Conservation (phyloP, 2,888 invertebrate genomes). For the Nematopogon swammerdamellus region DNA sequence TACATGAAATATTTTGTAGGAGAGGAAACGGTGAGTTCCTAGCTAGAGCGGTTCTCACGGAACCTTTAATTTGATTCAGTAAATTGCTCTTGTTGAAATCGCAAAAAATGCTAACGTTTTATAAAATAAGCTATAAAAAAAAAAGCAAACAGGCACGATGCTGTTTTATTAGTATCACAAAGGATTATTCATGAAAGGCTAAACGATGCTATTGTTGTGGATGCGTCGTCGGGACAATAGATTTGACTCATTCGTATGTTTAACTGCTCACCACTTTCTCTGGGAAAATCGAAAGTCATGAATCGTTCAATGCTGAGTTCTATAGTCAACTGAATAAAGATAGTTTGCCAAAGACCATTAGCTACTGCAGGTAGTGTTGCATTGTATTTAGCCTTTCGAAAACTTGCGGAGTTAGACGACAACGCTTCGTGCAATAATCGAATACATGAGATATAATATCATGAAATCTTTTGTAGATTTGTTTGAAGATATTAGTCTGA, state of each 20-base stretch:
- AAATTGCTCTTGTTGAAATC: constrained; percentile 23
- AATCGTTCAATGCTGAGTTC: not conserved
- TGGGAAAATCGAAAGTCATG: constrained; percentile 37
- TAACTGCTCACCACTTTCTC: constrained; percentile 43
- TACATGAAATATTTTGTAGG: constrained; percentile 37
- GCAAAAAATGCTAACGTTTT: constrained; percentile 11
- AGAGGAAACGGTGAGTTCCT: constrained; percentile 17
- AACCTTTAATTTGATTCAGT: constrained; percentile 27
- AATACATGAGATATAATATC: too few species aligned
- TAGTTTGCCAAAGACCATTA: too few species aligned
- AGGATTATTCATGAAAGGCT: constrained; percentile 12
- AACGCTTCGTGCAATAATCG: too few species aligned
- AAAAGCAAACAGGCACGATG: constrained; percentile 10
- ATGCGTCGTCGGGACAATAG: not conserved
- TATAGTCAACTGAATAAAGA: too few species aligned
- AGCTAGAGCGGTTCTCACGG: not conserved
- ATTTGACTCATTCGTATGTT: constrained; percentile 16
- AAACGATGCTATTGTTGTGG: constrained; percentile 23
- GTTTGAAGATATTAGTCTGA: too few species aligned
- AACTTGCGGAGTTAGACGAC: too few species aligned
- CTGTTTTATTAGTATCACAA: constrained; percentile 11
- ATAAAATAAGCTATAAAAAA: constrained; percentile 1
- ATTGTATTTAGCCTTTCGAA: too few species aligned
- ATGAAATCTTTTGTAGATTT: too few species aligned
- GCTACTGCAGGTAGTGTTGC: too few species aligned